Evolutionary conservation across 2,888 invertebrate genomes (phyloP), one percentile per base, ranked within the genome.

Genomic region (Idaea aversata): DNA sequence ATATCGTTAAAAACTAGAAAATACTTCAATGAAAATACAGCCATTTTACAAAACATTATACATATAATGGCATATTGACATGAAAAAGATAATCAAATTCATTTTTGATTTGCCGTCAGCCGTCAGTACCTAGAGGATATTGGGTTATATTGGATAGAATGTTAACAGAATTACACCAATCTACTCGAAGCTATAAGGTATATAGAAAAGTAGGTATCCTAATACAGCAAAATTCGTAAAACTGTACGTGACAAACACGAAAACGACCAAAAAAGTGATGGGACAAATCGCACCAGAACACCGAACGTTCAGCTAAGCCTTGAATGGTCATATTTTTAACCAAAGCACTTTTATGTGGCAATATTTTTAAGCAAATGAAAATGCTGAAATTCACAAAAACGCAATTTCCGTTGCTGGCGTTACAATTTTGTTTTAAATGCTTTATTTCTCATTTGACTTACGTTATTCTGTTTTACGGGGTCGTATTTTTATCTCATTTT

Each of bases 291-390:
- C 16, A 34, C 16, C 34, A 25, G 0, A 16, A 59, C 10, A 16
- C 34, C 64, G 61, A 66, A 61, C 66, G 65, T 63, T 67, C 69
- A 66, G 70, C 66, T 67, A 68, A 66, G 70, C 68, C 67, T 71
- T 64, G 61, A 62, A 69, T 62, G 68, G 70, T 34, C 65, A 71
- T 72, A 73, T 71, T 69, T 73, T 70, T 70, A 61, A 15, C 65
- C 57, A 57, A 63, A 70, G 69, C 66, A 70, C 65, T 72, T 72
- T 74, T 74, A 74, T 71, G 73, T 66, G 69, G 67, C 72, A 66
- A 69, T 74, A 71, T 72, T 70, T 71, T 69, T 60, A 69, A 67
- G 69, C 61, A 69, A 72, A 67, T 70, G 71, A 71, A 73, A 70
- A 69, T 69, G 69, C 67, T 70, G 63, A 69, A 73, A 67, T 69